Percentiles rank a stretch among this genome's conserved stretches.
phyloP scores from a whole-genome alignment of 37 sponge, comb jelly and placozoan species.

The Aphrocallistes beatrix region DNA sequence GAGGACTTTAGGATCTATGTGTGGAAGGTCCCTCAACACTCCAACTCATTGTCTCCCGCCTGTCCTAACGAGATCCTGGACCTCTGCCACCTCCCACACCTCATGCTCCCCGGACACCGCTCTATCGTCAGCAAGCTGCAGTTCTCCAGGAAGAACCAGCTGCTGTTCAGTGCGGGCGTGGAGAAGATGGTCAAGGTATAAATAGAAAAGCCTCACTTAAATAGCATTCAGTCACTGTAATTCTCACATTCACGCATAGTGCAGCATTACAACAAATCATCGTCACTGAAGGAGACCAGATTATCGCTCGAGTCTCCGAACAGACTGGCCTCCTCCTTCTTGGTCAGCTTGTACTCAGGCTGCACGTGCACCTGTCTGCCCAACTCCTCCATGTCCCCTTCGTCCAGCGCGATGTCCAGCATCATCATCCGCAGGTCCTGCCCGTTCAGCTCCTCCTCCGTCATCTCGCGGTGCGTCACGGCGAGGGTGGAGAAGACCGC shows the following conservation, averaged over 20 bases:
- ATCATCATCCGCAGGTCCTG: slow-evolving; percentile 36
- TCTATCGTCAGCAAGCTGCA: slow-evolving; percentile 59
- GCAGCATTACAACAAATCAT: not conserved
- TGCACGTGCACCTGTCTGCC: not conserved
- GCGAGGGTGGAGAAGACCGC: slow-evolving; percentile 64
- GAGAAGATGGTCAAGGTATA: slow-evolving; percentile 62
- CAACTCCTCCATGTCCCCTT: not conserved
- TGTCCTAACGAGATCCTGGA: not conserved
- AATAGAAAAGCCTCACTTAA: too few species aligned
- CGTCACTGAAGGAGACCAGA: not conserved
- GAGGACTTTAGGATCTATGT: slow-evolving; percentile 60
- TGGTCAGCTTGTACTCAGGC: not conserved
- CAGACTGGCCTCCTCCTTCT: not conserved
- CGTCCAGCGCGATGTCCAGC: not conserved
- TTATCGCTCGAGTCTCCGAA: not conserved
- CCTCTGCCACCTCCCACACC: slow-evolving; percentile 27
- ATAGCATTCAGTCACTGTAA: too few species aligned
- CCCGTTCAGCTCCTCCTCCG: slow-evolving; percentile 59
- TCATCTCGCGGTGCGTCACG: slow-evolving; percentile 75
- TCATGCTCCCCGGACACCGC: slow-evolving; percentile 53
- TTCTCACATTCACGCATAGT: not conserved
- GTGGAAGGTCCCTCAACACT: slow-evolving; percentile 40
- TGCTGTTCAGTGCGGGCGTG: slow-evolving; percentile 47
- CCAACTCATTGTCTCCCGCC: not conserved
- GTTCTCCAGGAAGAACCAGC: slow-evolving; percentile 32